Conservation (phyloP, 2,113 vertebrate genomes). For the Aix galericulata region DNA sequence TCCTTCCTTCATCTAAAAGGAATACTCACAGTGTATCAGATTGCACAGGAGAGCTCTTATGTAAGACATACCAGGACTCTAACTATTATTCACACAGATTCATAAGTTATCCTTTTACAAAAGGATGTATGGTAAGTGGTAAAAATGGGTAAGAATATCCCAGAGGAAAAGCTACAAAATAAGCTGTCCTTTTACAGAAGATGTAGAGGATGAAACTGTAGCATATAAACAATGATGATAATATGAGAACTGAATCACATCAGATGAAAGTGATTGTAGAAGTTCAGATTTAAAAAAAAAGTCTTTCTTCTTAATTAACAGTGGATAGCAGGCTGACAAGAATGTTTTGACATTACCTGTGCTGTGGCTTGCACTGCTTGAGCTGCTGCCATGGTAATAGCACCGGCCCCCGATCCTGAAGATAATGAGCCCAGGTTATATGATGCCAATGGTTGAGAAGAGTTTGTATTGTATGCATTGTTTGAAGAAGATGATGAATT, state of each 20-base stretch:
- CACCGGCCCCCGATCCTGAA: conserved; percentile 91
- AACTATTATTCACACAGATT: not conserved
- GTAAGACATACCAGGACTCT: not conserved
- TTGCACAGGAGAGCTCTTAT: not conserved
- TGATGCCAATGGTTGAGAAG: conserved; percentile 91
- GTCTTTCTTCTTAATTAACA: conserved; percentile 81
- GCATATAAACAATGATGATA: not conserved
- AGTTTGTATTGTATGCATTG: conserved; percentile 91
- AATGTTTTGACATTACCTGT: conserved; percentile 81
- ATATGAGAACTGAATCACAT: not conserved
- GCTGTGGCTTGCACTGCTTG: conserved; percentile 98
- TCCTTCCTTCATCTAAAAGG: conserved; percentile 95
- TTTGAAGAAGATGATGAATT: conserved; percentile 89
- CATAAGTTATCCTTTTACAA: not conserved
- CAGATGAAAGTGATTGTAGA: not conserved
- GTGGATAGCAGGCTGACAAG: not conserved
- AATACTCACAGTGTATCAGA: conserved; percentile 4
- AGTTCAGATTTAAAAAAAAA: not conserved
- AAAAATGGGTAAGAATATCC: not conserved
- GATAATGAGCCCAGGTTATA: conserved; percentile 94
- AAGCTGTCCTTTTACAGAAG: not conserved
- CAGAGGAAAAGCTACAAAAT: not conserved
- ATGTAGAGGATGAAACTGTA: not conserved
- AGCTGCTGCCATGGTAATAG: conserved; percentile 98
- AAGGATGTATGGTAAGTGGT: not conserved